Percentiles rank a stretch among this genome's conserved stretches.
Evolutionary conservation across 1,140 invertebrate genomes (phyloP).

Genomic region (Drosophila rufa): DNA sequence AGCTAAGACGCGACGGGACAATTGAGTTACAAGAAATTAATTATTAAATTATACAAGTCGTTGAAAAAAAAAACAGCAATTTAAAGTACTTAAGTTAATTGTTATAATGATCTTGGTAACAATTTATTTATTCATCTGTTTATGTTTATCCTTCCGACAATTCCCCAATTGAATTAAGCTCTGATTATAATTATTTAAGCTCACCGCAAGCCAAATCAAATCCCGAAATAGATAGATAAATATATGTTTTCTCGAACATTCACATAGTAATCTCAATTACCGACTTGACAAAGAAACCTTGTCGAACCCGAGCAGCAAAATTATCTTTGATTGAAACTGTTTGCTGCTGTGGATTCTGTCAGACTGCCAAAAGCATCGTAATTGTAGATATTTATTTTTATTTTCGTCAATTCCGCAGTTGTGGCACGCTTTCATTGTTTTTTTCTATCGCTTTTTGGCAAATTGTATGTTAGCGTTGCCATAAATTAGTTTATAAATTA

Average conservation of each 20-base stretch:
- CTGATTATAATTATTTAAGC: not conserved
- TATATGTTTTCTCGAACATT: not conserved
- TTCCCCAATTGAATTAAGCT: not conserved
- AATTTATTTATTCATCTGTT: too few relatives aligned
- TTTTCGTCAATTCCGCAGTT: not conserved
- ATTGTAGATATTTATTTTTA: slow-evolving; percentile 33
- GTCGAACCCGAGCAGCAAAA: slow-evolving; percentile 7
- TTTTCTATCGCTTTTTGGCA: slow-evolving; percentile 1
- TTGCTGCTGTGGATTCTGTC: slow-evolving; percentile 27
- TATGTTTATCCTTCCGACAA: too few relatives aligned
- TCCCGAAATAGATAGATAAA: not conserved
- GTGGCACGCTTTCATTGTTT: slow-evolving; percentile 32
- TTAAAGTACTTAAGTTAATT: too few relatives aligned
- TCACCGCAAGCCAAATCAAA: not conserved
- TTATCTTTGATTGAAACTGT: slow-evolving; percentile 47
- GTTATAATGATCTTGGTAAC: not conserved
- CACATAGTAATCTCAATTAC: slow-evolving; percentile 31
- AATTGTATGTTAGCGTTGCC: slow-evolving; percentile 13
- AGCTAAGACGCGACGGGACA: not conserved
- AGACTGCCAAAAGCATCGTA: slow-evolving; percentile 39
- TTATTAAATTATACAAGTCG: not conserved
- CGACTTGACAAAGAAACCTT: slow-evolving; percentile 9
- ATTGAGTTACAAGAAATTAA: slow-evolving; percentile 9
- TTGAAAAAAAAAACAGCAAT: too few relatives aligned
- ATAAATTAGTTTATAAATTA: slow-evolving; percentile 39